Conservation (phyloP, 2,113 vertebrate genomes). For the Rana temporaria region DNA sequence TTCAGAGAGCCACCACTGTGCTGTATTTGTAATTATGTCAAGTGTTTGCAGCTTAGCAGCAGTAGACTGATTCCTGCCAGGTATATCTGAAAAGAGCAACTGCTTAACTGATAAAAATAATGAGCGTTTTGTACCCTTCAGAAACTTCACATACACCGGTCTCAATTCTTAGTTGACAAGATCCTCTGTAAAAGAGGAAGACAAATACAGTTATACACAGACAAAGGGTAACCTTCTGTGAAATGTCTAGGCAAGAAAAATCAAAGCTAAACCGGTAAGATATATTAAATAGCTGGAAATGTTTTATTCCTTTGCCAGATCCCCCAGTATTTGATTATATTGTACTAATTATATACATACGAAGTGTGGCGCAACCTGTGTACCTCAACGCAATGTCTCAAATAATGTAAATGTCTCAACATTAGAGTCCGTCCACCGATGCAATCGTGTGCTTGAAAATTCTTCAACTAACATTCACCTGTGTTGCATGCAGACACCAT, state of each 20-base stretch:
- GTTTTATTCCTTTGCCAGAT: too few relatives aligned
- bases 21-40: conserved; percentile 53
- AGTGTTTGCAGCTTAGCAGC: conserved; percentile 50
- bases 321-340: too few relatives aligned
- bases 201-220: background rate
- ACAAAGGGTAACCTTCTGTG: background rate
- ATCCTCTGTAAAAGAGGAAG: background rate
- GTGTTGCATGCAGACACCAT: too few relatives aligned
- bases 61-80: conserved; percentile 43
- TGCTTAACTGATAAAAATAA: conserved; percentile 48
- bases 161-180: background rate
- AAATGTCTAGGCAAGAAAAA: background rate
- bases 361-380: too few relatives aligned
- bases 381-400: too few relatives aligned
- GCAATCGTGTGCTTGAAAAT: too few relatives aligned
- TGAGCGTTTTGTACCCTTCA: conserved; percentile 29
- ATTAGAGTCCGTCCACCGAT: too few relatives aligned
- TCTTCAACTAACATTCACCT: too few relatives aligned
- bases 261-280: background rate
- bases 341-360: too few relatives aligned
- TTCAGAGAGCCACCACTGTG: conserved; percentile 28
- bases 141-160: conserved; percentile 9
- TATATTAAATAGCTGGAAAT: background rate
- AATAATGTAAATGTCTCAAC: too few relatives aligned
- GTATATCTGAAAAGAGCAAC: conserved; percentile 40